Evolutionary conservation across 1,140 invertebrate genomes (phyloP), one percentile per base, ranked within the genome.

Genomic region (Penaeus indicus): DNA sequence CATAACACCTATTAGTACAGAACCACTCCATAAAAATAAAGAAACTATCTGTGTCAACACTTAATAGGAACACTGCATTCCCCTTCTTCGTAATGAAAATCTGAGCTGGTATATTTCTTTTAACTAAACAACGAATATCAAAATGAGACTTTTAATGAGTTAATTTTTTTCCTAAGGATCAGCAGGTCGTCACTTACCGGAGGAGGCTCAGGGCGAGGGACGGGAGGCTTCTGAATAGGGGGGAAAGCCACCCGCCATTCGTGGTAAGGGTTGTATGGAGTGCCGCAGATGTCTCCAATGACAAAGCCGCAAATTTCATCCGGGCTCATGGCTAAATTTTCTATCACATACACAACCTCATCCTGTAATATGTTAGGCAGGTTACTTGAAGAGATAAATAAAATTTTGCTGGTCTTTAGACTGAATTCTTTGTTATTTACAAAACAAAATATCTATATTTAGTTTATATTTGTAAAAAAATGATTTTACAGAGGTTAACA

Each of bases 281-380:
- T 96, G 4, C 96, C 97, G 92, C 97, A 98, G 42, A 96, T 96
- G 91, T 97, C 96, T 1, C 97, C 97, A 67, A 98, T 97, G 0
- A 98, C 95, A 92, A 98, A 97, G 92, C 97, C 97, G 93, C 97
- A 98, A 64, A 98, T 96, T 92, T 98, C 97, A 91, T 97, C 95
- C 0, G 97, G 96, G 11, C 95, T 95, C 91, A 97, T 94, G n/a
- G 95, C 95, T 21, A 97, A 94, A 86, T 96, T 94, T 91, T 96
- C 95, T 82, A 97, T 91, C 5, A 97, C 96, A 91, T 96, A 96
- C 21, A 97, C 95, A 1, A 97, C 95, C 93, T 97, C 96, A 85
- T 95, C 95, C 96, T 97, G 92, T 89, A 94, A 91, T 94, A 54
- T 54, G 16, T 54, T 54, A 54, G 54, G 47, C 22, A 25, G n/a